Base-by-base conservation (phyloP, 2,888 invertebrate genomes). In the Caenorhabditis macrosperma region DNA sequence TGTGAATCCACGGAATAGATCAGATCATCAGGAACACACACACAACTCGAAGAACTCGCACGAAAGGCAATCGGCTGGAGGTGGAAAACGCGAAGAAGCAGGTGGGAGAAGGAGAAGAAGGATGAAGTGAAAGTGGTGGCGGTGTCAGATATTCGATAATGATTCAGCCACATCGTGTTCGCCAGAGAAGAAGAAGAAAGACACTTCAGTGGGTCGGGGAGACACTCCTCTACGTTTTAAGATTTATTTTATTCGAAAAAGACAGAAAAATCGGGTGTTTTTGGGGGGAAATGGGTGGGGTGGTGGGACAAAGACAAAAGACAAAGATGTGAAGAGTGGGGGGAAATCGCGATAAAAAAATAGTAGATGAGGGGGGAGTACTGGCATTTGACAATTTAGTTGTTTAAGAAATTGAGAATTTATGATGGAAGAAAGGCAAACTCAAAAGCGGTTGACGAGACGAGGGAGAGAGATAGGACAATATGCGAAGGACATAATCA, bases 211-310 rank as follows among this genome's bases (percentile, higher is more conserved):
- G 41, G 33, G n/a, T n/a, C n/a, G n/a, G n/a, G n/a, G 59, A 15
- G 30, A 35, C 55, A 50, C 35, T 57, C 38, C 33, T 57, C 22
- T 57, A 35, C 24, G 57, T 61, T 71, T 67, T 54, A 71, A 61
- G 46, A 22, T 71, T 71, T 54, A 54, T 71, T 71, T 61, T 44
- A 61, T 61, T 61, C 50, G 61, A 22, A 69, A 69, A 69, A 69
- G 67, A 66, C 44, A 69, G 10, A 60, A 26, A 69, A 69, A 69
- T 44, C 52, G 52, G 64, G 26, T 26, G 28, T 17, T 46, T 46
- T 22, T 9, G 10, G n/a, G n/a, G 50, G 26, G 44, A 20, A 22
- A n/a, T 35, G 12, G 22, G 57, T n/a, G n/a, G n/a, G n/a, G n/a
- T n/a, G 38, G 38, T 4, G 26, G 22, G 46, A 12, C 33, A 59